phyloP scores from a whole-genome alignment of 2,888 invertebrate genomes.

The Amiota communis region DNA sequence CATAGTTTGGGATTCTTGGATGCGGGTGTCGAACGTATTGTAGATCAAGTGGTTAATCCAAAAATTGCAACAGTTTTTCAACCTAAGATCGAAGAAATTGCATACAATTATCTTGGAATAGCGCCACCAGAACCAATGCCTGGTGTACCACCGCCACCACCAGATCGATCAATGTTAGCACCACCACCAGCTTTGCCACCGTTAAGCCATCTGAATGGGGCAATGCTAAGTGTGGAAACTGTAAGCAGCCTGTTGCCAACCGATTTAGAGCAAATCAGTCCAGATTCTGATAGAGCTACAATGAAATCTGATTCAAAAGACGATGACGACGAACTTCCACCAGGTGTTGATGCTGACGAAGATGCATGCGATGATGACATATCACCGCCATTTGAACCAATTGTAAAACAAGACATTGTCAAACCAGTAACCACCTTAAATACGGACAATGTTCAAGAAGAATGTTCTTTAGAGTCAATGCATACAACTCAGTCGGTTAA shows the following conservation, averaged over 20 bases:
- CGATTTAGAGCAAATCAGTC: slow-evolving; percentile 87
- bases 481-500: slow-evolving; percentile 47
- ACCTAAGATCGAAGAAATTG: slow-evolving; percentile 91
- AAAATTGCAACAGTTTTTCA: slow-evolving; percentile 91
- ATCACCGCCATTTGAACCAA: slow-evolving; percentile 80
- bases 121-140: slow-evolving; percentile 78
- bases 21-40: slow-evolving; percentile 93
- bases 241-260: slow-evolving; percentile 77
- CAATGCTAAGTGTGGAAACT: slow-evolving; percentile 70
- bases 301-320: slow-evolving; percentile 69
- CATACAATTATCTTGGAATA: slow-evolving; percentile 89
- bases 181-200: slow-evolving; percentile 64
- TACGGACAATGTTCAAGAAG: not conserved
- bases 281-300: slow-evolving; percentile 81
- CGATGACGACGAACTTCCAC: slow-evolving; percentile 60
- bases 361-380: slow-evolving; percentile 76
- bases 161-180: slow-evolving; percentile 54
- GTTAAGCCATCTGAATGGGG: slow-evolving; percentile 55
- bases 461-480: slow-evolving; percentile 21
- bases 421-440: not conserved
- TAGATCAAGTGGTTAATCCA: slow-evolving; percentile 96
- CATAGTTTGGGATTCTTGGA: slow-evolving; percentile 87
- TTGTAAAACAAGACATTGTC: slow-evolving; percentile 71
- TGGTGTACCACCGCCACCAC: slow-evolving; percentile 56
- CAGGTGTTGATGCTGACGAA: slow-evolving; percentile 59